These are phyloP conservation scores for Aplodontia rufa DNA, from an alignment of 2,113 vertebrate genomes.

Conservation along the genomic window DNA sequence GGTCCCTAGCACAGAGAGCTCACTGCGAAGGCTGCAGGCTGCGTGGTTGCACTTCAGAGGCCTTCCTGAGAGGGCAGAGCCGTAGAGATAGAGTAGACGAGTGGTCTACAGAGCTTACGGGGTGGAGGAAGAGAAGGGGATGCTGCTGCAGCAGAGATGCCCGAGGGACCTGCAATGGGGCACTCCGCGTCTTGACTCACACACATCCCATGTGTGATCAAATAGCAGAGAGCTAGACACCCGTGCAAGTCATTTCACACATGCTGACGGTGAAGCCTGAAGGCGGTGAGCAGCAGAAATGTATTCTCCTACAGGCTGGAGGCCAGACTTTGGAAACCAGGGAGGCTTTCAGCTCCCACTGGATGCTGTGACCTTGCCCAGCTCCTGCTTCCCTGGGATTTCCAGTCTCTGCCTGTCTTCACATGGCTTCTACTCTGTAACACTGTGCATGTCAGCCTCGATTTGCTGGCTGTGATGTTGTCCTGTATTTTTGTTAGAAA, in stretches of 20 bases:
- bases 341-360: not conserved
- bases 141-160: accelerated
- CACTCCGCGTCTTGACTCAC: not conserved
- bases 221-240: not conserved
- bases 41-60: too few species aligned
- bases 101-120: too few species aligned
- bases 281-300: not conserved
- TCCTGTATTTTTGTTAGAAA: too few species aligned
- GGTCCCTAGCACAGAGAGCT: not conserved
- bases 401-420: not conserved
- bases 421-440: accelerated
- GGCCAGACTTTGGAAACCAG: not conserved
- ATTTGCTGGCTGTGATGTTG: too few species aligned
- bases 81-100: not conserved
- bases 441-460: too few species aligned
- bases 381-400: too few species aligned
- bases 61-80: not conserved
- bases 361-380: not conserved
- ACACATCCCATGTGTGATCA: not conserved
- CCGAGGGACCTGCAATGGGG: too few species aligned
- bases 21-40: too few species aligned
- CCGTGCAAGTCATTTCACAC: not conserved
- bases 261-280: not conserved
- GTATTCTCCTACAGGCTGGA: not conserved
- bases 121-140: not conserved